Evolutionary conservation across 2,888 invertebrate genomes (phyloP), one percentile per base, ranked within the genome.

Genomic region (Charanyca ferruginea): DNA sequence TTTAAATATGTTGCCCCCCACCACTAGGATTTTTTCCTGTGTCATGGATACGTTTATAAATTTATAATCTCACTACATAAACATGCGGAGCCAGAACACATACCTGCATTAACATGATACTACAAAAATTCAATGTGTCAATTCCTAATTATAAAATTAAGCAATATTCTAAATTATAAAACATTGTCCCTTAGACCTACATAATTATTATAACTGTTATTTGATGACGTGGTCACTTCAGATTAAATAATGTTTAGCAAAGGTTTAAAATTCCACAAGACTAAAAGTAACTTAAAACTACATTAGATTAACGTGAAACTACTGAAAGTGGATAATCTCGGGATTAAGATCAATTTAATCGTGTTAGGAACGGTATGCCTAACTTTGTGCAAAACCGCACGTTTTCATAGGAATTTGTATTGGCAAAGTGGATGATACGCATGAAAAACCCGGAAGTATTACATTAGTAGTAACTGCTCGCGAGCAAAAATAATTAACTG

Each of bases 281-380:
- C 55, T 65, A 48, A 42, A 55, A 71, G 16, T 70, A 70, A 65
- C 70, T 58, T 70, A 66, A 68, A 67, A 70, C 66, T 58, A 61
- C 54, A 48, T 38, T 32, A 63, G 66, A 82, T 77, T 77, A 67
- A 59, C 53, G 51, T 71, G 71, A 80, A 70, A 58, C 76, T 71
- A 73, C 57, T 71, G 25, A 69, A 80, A 76, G 57, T 76, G 53
- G 81, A 77, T 83, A 61, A 81, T 83, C 79, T 45, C 13, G 9
- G 62, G 72, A 77, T 83, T 76, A 77, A 58, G 71, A 66, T 67
- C 53, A 57, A 60, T 62, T 44, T 58, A 55, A 71, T 69, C 77
- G 59, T 32, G 57, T 48, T 60, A 63, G 45, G 61, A 58, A 61
- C 23, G 59, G 45, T 60, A 55, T 44, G 60, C 57, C 59, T 51